Evolutionary conservation across 2,888 invertebrate genomes (phyloP).

Genomic region (Drosophila conformis): DNA sequence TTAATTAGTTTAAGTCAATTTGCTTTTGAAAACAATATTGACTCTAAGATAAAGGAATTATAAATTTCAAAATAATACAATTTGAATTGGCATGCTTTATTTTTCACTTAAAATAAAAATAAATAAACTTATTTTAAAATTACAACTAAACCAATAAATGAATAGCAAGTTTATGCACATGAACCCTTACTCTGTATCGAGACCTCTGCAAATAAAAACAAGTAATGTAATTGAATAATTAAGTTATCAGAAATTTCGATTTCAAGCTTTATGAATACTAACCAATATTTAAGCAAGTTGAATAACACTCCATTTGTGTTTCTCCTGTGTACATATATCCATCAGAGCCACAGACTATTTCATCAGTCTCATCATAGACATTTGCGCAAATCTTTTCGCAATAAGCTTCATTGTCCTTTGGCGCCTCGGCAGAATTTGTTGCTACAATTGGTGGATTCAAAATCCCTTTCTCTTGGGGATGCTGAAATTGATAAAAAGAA

Average conservation of each 20-base stretch:
- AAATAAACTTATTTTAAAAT: conserved; percentile 42
- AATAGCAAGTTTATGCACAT: conserved; percentile 60
- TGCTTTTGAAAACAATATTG: background rate
- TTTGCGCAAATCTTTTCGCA: conserved; percentile 83
- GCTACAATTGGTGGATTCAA: conserved; percentile 17
- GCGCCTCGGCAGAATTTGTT: conserved; percentile 27
- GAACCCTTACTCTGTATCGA: conserved; percentile 83
- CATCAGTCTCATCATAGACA: conserved; percentile 83
- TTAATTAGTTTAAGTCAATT: background rate
- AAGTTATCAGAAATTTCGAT: background rate
- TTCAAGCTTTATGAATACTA: conserved; percentile 46
- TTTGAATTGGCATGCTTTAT: conserved; percentile 37
- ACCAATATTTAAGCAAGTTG: conserved; percentile 83
- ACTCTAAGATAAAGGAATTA: background rate
- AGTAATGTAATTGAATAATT: background rate
- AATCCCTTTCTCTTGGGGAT: conserved; percentile 29
- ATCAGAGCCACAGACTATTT: conserved; percentile 83
- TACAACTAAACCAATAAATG: conserved; percentile 39
- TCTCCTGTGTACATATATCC: conserved; percentile 84
- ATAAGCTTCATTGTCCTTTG: conserved; percentile 80
- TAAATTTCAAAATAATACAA: background rate
- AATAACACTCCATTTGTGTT: conserved; percentile 83
- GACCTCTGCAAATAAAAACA: conserved; percentile 71
- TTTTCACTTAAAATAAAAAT: conserved; percentile 40
- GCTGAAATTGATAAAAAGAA: conserved; percentile 13